Conservation (phyloP, 2,113 vertebrate species). For the Tachycineta bicolor region DNA sequence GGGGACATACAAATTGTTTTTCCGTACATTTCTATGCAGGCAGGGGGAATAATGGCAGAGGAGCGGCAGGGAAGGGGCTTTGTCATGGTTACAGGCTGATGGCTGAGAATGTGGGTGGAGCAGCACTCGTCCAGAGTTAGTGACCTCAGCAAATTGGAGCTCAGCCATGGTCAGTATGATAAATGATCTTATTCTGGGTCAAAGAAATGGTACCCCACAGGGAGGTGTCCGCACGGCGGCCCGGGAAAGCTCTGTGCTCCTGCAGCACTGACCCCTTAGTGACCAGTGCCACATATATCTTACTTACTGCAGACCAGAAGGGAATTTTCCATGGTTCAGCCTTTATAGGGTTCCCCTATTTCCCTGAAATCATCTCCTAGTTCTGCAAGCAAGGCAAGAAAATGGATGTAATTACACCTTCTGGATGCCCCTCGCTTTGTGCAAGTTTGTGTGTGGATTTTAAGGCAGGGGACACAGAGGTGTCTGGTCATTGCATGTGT, state of each 20-base stretch:
- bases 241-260: conserved; percentile 20
- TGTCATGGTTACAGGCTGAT: conserved; percentile 79
- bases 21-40: conserved; percentile 63
- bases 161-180: conserved; percentile 77
- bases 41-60: conserved; percentile 74
- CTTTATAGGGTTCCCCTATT: background rate
- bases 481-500: background rate
- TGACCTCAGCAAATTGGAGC: conserved; percentile 80
- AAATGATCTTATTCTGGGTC: conserved; percentile 77
- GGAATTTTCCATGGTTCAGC: conserved; percentile 35
- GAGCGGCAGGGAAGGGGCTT: conserved; percentile 64
- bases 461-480: background rate
- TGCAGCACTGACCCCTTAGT: conserved; percentile 62
- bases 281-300: conserved; percentile 62
- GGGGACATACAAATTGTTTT: conserved; percentile 37
- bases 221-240: conserved; percentile 33
- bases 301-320: conserved; percentile 48
- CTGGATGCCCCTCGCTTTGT: background rate
- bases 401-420: background rate
- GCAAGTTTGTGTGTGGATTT: background rate
- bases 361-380: background rate
- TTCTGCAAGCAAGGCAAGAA: background rate
- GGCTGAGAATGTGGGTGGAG: conserved; percentile 78
- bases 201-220: conserved; percentile 63
- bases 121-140: conserved; percentile 67